Base-by-base conservation (phyloP, 2,113 vertebrate species). In the Saguinus midas region DNA sequence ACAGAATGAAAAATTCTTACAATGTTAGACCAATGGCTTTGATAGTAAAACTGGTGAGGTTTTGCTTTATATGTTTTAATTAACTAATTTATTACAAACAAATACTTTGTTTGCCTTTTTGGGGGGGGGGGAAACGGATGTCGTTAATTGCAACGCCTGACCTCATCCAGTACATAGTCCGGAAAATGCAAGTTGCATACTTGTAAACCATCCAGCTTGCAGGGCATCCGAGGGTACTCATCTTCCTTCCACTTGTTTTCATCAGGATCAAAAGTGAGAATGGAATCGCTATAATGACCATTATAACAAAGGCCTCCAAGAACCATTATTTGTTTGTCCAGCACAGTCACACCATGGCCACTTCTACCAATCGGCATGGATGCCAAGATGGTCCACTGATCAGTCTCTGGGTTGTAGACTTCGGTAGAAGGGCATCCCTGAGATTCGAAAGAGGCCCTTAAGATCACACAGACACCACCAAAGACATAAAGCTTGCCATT, bases 181-280 rank as follows among this genome's bases (percentile, higher is more conserved):
- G 99, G 99, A 91, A 99, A 99, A 98, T 99, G 99, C 98, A 99
- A 98, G 96, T 99, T 99, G 99, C 99, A 99, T 88, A 99, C 99
- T 98, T 99, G 99, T 98, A 99, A 99, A 91, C 99, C 99, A 96
- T 99, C 99, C 98, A 99, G 99, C 98, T 99, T 99, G 99, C 99
- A 99, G 29, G 99, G 99, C 99, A 99, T 99, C 97, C 99, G 99
- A 35, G 99, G 99, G 98, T 99, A 99, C 98, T 99, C 99, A 94
- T 99, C 99, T 99, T 99, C 99, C 98, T 99, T 99, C 99, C 99
- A 99, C 98, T 99, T 99, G 99, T 99, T 99, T 76, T 99, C 99
- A 89, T 99, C 99, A 0, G 99, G 99, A 98, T 99, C 99, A 95
- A 99, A 99, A 79, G 99, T 99, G 87, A 99, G 99, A 98, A 99